Evolutionary conservation across 1,140 invertebrate genomes (phyloP).

Genomic region (Drosophila leontia): DNA sequence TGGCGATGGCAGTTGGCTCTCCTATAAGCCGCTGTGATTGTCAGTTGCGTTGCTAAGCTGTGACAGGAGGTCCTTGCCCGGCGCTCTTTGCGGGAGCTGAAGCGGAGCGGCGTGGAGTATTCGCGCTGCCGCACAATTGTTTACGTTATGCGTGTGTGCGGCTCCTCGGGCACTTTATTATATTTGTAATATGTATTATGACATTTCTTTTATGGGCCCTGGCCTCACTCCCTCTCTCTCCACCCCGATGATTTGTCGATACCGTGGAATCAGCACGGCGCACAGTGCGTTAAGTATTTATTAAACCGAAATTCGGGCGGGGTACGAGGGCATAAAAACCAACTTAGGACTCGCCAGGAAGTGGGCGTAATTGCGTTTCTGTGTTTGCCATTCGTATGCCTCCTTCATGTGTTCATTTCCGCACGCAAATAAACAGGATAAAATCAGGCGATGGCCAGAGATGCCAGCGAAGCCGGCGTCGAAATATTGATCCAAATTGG

Average conservation of each 20-base stretch:
- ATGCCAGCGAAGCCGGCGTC: not conserved
- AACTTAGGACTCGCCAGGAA: constrained; percentile 50
- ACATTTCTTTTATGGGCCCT: constrained; percentile 68
- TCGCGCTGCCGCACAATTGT: constrained; percentile 73
- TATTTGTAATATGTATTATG: constrained; percentile 78
- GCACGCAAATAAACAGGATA: constrained; percentile 75
- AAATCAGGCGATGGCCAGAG: constrained; percentile 42
- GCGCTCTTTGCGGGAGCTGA: not conserved
- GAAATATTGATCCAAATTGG: constrained; percentile 31
- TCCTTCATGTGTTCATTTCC: constrained; percentile 77
- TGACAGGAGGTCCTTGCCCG: constrained; percentile 20
- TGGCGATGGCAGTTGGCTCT: constrained; percentile 38
- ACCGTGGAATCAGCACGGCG: constrained; percentile 16
- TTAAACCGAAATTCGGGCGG: constrained; percentile 24
- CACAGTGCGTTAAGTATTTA: constrained; percentile 45
- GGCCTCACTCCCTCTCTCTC: constrained; percentile 11
- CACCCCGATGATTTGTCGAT: constrained; percentile 60
- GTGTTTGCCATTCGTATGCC: constrained; percentile 71
- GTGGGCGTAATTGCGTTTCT: constrained; percentile 80
- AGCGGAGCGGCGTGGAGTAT: constrained; percentile 14
- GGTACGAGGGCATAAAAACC: constrained; percentile 32
- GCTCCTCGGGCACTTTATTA: constrained; percentile 73
- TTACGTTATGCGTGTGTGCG: constrained; percentile 44
- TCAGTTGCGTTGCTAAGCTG: constrained; percentile 58
- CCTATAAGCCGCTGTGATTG: constrained; percentile 69